Conservation (phyloP, 2,113 vertebrate genomes). For the Colistium nudipinnis region DNA sequence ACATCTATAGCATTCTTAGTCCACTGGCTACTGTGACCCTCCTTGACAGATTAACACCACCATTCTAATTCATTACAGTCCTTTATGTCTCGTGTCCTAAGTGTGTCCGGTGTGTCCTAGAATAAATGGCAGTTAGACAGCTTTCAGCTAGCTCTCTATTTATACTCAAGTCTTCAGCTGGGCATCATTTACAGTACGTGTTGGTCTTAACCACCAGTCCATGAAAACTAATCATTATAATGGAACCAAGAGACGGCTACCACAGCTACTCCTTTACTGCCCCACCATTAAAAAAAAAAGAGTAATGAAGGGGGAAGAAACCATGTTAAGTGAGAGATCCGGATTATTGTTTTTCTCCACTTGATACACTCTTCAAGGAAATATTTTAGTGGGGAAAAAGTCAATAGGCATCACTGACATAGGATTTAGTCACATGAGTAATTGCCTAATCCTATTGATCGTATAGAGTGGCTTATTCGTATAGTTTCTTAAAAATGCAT, state of each 20-base stretch:
- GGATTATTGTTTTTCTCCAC: too few species aligned
- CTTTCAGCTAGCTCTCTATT: slow-evolving; percentile 43
- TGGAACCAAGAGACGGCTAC: slow-evolving; percentile 48
- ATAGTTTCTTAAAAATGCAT: too few species aligned
- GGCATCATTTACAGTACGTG: slow-evolving; percentile 36
- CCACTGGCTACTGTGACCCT: slow-evolving; percentile 10
- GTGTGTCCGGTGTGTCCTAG: slow-evolving; percentile 32
- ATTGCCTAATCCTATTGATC: too few species aligned
- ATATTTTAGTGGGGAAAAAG: too few species aligned
- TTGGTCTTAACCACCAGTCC: slow-evolving; percentile 30
- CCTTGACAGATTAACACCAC: slow-evolving; percentile 36
- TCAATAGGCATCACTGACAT: too few species aligned
- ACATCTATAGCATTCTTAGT: slow-evolving; percentile 1
- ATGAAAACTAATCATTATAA: slow-evolving; percentile 68
- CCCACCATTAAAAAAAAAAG: slow-evolving; percentile 25
- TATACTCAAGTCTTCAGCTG: slow-evolving; percentile 54
- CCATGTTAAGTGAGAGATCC: slow-evolving; percentile 18
- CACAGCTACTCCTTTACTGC: slow-evolving; percentile 32
- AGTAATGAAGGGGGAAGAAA: slow-evolving; percentile 48
- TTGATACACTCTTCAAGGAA: too few species aligned
- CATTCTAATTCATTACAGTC: slow-evolving; percentile 39
- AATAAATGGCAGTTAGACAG: slow-evolving; percentile 48
- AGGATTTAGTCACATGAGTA: too few species aligned
- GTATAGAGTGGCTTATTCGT: too few species aligned
- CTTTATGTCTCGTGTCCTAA: slow-evolving; percentile 31